A percentile compares a stretch with the other conserved stretches of the same genome.
Conservation (phyloP, 2,113 vertebrate genomes). For the Abramis brama region DNA sequence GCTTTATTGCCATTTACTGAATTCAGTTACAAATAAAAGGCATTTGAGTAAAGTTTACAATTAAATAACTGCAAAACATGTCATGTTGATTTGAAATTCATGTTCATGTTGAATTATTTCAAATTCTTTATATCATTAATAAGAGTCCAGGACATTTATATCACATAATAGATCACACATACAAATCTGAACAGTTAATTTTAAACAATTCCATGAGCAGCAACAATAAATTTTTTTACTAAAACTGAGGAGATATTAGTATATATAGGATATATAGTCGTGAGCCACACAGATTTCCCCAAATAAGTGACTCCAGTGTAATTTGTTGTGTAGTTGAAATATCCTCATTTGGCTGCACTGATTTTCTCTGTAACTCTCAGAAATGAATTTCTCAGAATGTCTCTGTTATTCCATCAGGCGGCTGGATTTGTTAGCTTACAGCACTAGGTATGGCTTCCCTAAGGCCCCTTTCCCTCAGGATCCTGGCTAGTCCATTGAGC, state of each 20-base stretch:
- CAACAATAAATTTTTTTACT: background rate
- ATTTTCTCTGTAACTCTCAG: background rate
- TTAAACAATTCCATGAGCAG: background rate
- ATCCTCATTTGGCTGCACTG: background rate
- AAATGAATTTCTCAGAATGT: constrained; percentile 19
- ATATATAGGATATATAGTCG: background rate
- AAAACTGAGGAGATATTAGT: background rate
- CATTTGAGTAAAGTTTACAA: background rate
- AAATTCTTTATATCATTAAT: background rate
- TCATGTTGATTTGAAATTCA: background rate
- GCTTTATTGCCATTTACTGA: background rate
- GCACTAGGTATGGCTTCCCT: background rate
- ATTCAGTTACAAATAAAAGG: background rate
- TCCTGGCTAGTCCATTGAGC: constrained; percentile 33
- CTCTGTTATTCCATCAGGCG: constrained; percentile 1
- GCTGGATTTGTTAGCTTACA: constrained; percentile 3
- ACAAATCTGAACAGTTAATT: background rate
- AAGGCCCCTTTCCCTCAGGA: constrained; percentile 7
- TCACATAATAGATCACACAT: background rate
- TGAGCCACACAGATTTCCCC: background rate
- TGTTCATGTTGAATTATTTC: background rate
- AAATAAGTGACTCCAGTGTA: background rate
- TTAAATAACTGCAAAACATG: background rate
- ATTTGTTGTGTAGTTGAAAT: background rate
- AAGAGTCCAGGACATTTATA: background rate